phyloP scores from a whole-genome alignment of 2,113 vertebrate genomes.

The Gymnogyps californianus region DNA sequence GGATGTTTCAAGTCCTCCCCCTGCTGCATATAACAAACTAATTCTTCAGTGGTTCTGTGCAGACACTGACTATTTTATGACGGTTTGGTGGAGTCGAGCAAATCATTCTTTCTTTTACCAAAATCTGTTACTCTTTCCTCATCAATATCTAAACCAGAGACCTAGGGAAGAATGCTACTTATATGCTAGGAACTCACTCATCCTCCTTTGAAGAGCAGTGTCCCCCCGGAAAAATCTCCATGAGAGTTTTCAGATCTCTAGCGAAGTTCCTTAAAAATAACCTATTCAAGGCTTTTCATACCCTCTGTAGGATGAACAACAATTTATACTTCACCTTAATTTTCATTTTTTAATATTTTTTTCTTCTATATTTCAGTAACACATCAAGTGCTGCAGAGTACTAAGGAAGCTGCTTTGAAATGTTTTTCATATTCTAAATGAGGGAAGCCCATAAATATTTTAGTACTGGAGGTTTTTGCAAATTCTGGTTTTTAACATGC shows the following conservation, averaged over 20 bases:
- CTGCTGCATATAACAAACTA: neutral
- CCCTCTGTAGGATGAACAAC: neutral
- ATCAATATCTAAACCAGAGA: neutral
- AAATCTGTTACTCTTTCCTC: neutral
- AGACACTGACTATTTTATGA: neutral
- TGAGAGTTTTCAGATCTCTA: neutral
- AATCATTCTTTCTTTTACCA: neutral
- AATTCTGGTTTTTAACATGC: neutral
- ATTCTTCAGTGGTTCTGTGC: neutral
- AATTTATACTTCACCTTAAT: neutral
- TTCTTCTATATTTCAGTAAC: neutral
- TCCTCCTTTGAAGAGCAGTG: neutral
- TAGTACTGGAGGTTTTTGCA: conserved; percentile 14
- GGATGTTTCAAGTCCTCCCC: neutral
- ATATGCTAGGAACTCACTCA: neutral
- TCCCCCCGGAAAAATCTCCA: neutral
- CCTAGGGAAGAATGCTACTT: neutral
- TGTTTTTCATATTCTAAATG: conserved; percentile 12
- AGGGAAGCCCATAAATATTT: conserved; percentile 55
- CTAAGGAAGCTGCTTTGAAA: neutral
- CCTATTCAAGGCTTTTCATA: neutral
- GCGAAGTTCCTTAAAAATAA: neutral
- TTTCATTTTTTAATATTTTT: neutral
- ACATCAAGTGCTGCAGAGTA: neutral
- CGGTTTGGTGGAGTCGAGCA: neutral